Conservation (phyloP, 2,113 vertebrate species). For the Potamarius usumacintae region DNA sequence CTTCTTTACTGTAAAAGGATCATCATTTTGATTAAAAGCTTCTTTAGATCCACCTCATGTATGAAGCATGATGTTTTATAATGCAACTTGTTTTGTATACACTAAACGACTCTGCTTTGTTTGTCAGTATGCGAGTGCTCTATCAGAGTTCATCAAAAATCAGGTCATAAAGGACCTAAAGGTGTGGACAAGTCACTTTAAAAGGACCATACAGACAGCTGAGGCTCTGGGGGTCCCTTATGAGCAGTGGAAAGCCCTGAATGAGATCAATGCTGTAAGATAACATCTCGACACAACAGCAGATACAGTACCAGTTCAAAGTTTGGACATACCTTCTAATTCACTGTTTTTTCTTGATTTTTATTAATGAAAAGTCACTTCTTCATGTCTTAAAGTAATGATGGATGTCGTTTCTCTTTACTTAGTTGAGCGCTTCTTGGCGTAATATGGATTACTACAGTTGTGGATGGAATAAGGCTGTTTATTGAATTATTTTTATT, state of each 20-base stretch:
- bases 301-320: neutral
- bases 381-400: too few relatives aligned
- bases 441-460: too few relatives aligned
- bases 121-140: conserved; percentile 77
- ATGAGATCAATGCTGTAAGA: conserved; percentile 89
- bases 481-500: too few relatives aligned
- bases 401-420: too few relatives aligned
- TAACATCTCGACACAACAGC: neutral
- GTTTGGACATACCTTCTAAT: too few relatives aligned
- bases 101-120: conserved; percentile 4
- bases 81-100: neutral
- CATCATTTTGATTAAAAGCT: neutral
- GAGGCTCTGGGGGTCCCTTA: conserved; percentile 81
- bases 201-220: conserved; percentile 86
- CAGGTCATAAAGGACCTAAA: conserved; percentile 83
- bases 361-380: too few relatives aligned
- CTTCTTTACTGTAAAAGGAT: too few relatives aligned
- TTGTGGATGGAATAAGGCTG: too few relatives aligned
- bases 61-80: neutral
- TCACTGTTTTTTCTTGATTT: too few relatives aligned
- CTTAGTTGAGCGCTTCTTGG: too few relatives aligned
- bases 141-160: conserved; percentile 78
- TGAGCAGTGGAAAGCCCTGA: conserved; percentile 92
- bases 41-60: neutral
- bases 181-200: conserved; percentile 92